Percentiles rank a stretch among this genome's conserved stretches.
phyloP scores from a whole-genome alignment of 2,797 vertebrate genomes.

The Danio albolineatus region DNA sequence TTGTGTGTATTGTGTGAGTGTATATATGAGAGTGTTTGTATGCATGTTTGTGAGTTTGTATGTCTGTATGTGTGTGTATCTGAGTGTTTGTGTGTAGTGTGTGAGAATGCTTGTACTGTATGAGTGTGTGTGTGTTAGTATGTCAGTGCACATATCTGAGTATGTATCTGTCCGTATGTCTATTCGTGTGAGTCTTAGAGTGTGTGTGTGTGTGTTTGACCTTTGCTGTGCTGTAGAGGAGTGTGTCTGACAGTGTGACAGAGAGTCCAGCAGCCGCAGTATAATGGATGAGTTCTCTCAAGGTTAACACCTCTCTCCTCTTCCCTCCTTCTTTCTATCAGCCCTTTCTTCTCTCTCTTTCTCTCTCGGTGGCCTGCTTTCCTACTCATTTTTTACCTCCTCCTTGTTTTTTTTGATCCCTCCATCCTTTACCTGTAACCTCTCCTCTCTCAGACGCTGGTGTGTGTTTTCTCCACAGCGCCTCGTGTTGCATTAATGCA shows the following conservation, averaged over 20 bases:
- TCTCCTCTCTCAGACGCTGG: no score
- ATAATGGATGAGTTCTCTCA: constrained; percentile 85
- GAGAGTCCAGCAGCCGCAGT: constrained; percentile 77
- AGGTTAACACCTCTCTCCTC: constrained; percentile 75
- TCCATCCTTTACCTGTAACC: constrained; percentile 4
- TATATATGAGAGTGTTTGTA: no score
- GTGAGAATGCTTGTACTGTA: no score
- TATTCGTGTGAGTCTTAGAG: constrained; percentile 49
- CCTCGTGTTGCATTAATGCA: not conserved
- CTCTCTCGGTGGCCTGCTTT: constrained; percentile 31
- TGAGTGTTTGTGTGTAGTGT: no score
- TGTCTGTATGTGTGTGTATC: no score
- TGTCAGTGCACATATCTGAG: no score
- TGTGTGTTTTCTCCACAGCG: not conserved
- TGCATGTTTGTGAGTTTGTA: no score
- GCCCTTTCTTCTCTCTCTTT: constrained; percentile 35
- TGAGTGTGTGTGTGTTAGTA: no score
- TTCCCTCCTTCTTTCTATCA: constrained; percentile 48
- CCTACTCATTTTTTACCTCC: constrained; percentile 34
- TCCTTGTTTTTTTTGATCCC: constrained; percentile 20
- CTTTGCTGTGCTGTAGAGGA: constrained; percentile 79
- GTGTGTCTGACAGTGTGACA: constrained; percentile 83
- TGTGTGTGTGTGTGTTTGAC: constrained; percentile 71
- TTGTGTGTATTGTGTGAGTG: no score
- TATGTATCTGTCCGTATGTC: no score